These are phyloP conservation scores for Luperina nickerlii DNA, from an alignment of 2,888 invertebrate genomes.

Conservation along the genomic window DNA sequence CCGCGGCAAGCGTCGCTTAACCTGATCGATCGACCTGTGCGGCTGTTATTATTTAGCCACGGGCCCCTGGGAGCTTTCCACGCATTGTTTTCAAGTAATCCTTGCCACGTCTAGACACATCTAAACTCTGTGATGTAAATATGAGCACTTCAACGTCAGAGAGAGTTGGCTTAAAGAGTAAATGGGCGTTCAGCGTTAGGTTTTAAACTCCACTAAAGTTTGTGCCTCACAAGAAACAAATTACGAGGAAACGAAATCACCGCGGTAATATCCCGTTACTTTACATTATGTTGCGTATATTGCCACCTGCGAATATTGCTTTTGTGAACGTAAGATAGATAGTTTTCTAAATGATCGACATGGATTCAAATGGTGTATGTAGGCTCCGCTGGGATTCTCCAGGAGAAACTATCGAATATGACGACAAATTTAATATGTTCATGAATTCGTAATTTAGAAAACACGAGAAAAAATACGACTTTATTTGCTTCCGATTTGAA, in stretches of 20 bases:
- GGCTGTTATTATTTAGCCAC: no score
- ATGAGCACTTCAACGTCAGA: conserved; percentile 77
- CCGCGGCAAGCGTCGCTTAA: no score
- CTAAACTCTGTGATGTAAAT: conserved; percentile 78
- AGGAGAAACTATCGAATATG: background rate
- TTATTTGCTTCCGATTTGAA: background rate
- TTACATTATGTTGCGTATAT: conserved; percentile 44
- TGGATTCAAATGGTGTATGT: background rate
- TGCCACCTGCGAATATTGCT: conserved; percentile 51
- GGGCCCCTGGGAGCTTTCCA: background rate
- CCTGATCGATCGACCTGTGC: no score
- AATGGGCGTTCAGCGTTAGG: conserved; percentile 84
- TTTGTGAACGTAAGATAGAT: conserved; percentile 15
- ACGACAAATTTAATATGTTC: background rate
- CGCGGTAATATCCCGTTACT: conserved; percentile 66
- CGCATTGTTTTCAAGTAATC: background rate
- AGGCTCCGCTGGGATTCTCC: background rate
- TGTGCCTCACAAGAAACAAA: conserved; percentile 83
- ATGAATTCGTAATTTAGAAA: background rate
- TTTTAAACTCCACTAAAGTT: conserved; percentile 84
- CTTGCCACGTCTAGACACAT: conserved; percentile 36
- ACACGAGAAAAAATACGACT: no score
- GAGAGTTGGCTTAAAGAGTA: conserved; percentile 83
- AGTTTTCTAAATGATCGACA: conserved; percentile 31
- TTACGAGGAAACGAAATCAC: conserved; percentile 84